Percentiles rank a stretch among this genome's conserved stretches.
phyloP scores from a whole-genome alignment of 2,797 vertebrate species.

The Tiaroga cobitis region DNA sequence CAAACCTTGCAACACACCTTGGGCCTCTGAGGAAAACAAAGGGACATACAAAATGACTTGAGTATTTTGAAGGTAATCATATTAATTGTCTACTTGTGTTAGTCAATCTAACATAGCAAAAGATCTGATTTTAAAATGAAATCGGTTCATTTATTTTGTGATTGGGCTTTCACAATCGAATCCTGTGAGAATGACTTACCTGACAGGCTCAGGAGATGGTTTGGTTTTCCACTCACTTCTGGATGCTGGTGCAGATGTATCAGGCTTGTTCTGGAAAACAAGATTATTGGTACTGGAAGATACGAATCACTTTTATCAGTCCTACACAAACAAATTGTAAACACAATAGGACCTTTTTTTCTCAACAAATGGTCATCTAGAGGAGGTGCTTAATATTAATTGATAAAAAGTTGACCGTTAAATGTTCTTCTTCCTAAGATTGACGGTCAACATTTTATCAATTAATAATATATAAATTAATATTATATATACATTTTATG shows the following conservation, averaged over 20 bases:
- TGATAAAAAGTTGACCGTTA: not conserved
- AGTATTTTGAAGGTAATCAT: not conserved
- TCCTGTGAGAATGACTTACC: conserved; percentile 6
- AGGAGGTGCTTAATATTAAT: not conserved
- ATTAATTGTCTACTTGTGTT: not conserved
- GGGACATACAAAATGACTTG: not conserved
- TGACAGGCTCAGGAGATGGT: conserved; percentile 5
- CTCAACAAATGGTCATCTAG: not conserved
- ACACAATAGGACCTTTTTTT: not conserved
- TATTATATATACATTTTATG: too few relatives aligned
- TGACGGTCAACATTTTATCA: too few relatives aligned
- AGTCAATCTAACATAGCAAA: not conserved
- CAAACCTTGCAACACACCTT: conserved; percentile 88
- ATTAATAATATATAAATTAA: too few relatives aligned
- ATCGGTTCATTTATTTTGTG: not conserved
- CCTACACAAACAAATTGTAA: not conserved
- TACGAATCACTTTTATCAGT: not conserved
- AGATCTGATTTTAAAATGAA: not conserved
- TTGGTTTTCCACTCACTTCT: conserved; percentile 18
- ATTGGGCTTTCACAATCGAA: not conserved
- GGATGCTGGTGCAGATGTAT: not conserved
- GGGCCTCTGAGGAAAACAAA: conserved; percentile 79
- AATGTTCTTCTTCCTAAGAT: too few relatives aligned
- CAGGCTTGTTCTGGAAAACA: conserved; percentile 20
- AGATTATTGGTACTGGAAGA: not conserved